Percentiles rank a stretch among this genome's conserved stretches.
phyloP scores from a whole-genome alignment of 1,140 invertebrate species.

The Plodia interpunctella region DNA sequence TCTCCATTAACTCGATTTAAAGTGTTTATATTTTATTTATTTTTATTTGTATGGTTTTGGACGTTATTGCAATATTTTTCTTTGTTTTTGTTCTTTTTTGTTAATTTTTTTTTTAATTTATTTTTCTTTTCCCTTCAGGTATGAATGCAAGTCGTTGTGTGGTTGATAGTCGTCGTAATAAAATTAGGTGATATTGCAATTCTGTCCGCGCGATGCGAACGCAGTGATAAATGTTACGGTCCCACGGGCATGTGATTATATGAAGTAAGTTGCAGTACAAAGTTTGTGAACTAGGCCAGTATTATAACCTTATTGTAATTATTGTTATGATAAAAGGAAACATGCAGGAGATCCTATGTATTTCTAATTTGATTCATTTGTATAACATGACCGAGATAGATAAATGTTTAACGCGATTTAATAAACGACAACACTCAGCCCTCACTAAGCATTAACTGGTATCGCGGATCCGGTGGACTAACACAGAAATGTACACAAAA shows the following conservation, averaged over 20 bases:
- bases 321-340: not conserved
- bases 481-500: too few relatives aligned
- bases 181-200: slow-evolving; percentile 56
- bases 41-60: slow-evolving; percentile 21
- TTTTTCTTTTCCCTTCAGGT: slow-evolving; percentile 55
- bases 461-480: too few relatives aligned
- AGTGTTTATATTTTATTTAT: slow-evolving; percentile 11
- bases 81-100: slow-evolving; percentile 24
- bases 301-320: not conserved
- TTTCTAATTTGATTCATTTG: not conserved
- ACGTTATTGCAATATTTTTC: slow-evolving; percentile 12
- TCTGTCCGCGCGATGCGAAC: slow-evolving; percentile 30
- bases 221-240: not conserved
- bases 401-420: too few relatives aligned
- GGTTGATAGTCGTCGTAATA: slow-evolving; percentile 49
- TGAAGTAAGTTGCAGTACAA: not conserved
- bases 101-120: slow-evolving; percentile 30
- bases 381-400: too few relatives aligned
- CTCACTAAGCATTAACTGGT: too few relatives aligned
- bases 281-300: not conserved
- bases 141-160: slow-evolving; percentile 70
- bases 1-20: slow-evolving; percentile 13
- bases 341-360: too few relatives aligned
- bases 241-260: not conserved
- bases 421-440: too few relatives aligned